Evolutionary conservation across 2,113 vertebrate genomes (phyloP), one percentile per base, ranked within the genome.

Genomic region (Dipodomys ordii): DNA sequence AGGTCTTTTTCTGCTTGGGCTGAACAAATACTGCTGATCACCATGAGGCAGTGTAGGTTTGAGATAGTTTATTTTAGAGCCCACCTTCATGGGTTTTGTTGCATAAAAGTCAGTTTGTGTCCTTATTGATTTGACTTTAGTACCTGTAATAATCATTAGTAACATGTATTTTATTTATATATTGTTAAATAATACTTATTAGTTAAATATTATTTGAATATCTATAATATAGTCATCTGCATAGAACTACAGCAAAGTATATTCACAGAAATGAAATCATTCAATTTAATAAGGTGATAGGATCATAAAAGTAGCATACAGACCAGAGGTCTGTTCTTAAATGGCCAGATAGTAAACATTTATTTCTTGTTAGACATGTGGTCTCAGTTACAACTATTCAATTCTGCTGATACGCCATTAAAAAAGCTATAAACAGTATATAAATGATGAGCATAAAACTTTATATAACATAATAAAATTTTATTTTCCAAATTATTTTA

Each of bases 101-200:
- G 74, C 20, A 28, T 2, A 79, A 90, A 96, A 93, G 76, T 80
- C 97, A 18, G 99, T 99, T 96, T 99, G 99, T 78, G 99, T 99
- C 97, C 97, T 98, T 88, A 98, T 98, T 86, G 99, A 99, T 96
- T 99, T 99, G 6, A 99, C 93, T 97, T 98, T 99, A 72, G 99
- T 98, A 87, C 99, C 99, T 99, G 95, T 20, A 97, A 98, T 46
- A 79, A 71, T 49, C 35, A 89, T 46, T 62, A 81, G 77, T 46
- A 39, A 25, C 7, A 96, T 39, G 90, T 13, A 87, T 79, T 93
- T 92, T 6, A 57, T 18, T 57, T 64, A 62, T 62, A 39, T 49
- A 49, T 49, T 49, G 49, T 12, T 49, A 12, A 49, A 49, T 49
- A 49, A 49, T 25, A 68, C 30, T 68, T 68, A 18, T 18, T n/a